phyloP scores from a whole-genome alignment of 2,797 vertebrate species.

The Thaleichthys pacificus region DNA sequence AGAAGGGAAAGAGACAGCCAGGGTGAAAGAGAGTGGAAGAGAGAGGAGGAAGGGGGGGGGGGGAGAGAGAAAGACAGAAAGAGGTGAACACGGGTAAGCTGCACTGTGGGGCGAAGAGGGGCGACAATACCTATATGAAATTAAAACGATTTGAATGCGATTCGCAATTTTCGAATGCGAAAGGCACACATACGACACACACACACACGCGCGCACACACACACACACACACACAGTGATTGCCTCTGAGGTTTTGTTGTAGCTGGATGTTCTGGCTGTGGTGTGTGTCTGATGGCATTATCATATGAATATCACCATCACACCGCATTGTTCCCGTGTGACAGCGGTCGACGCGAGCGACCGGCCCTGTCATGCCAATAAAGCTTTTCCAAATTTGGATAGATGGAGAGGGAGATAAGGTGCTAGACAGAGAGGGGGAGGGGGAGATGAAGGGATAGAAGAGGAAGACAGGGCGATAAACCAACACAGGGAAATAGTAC shows the following conservation, averaged over 20 bases:
- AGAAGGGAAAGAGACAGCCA: conserved; percentile 35
- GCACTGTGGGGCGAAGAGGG: not conserved
- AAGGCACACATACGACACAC: not conserved
- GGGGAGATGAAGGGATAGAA: not conserved
- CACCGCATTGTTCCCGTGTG: conserved; percentile 68
- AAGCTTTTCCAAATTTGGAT: conserved; percentile 70
- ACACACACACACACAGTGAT: not conserved
- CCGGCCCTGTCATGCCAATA: conserved; percentile 70
- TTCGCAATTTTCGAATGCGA: conserved; percentile 20
- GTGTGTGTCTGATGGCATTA: conserved; percentile 64
- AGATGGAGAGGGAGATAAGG: conserved; percentile 72
- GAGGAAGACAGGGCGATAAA: conserved; percentile 9
- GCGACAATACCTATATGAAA: conserved; percentile 47
- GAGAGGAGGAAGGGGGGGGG: conserved; percentile 42
- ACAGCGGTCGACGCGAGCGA: conserved; percentile 65
- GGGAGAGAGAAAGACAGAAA: conserved; percentile 14
- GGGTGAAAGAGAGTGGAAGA: conserved; percentile 31
- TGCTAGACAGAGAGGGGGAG: conserved; percentile 23
- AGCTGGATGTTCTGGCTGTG: conserved; percentile 19
- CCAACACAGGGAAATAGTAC: not conserved
- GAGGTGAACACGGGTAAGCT: too few relatives aligned
- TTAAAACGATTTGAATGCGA: conserved; percentile 61
- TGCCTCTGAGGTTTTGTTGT: not conserved
- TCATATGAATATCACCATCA: conserved; percentile 77
- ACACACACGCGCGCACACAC: not conserved